Conservation (phyloP, 2,888 invertebrate species). For the Conomelus anceps region DNA sequence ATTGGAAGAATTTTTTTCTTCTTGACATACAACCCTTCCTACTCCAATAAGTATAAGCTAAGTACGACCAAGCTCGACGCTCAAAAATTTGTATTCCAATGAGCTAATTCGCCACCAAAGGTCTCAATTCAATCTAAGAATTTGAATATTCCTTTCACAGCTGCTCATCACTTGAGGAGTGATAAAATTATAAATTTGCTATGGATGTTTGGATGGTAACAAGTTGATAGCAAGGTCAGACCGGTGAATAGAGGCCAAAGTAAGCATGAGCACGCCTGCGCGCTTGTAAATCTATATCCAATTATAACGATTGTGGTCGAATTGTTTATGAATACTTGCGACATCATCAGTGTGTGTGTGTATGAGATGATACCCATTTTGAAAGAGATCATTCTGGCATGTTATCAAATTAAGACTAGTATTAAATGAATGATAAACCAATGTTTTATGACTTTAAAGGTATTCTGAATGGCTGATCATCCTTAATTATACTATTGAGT, state of each 20-base stretch:
- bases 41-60: too few species aligned
- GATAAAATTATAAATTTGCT: background rate
- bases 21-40: too few species aligned
- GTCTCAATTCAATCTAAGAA: background rate
- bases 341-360: background rate
- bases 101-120: too few species aligned
- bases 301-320: background rate
- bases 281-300: background rate
- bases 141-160: too few species aligned
- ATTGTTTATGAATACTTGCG: background rate
- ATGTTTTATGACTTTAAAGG: background rate
- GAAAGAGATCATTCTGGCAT: background rate
- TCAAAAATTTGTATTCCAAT: too few species aligned
- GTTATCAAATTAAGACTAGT: background rate
- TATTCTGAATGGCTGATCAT: background rate
- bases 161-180: background rate
- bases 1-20: too few species aligned
- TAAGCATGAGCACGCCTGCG: background rate
- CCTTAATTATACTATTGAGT: background rate
- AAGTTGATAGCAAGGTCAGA: background rate
- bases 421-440: background rate
- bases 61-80: too few species aligned
- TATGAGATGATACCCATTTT: background rate
- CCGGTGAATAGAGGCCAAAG: background rate
- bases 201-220: background rate